Evolutionary conservation across 2,888 invertebrate genomes (phyloP), one percentile per base, ranked within the genome.

Genomic region (Ceramica pisi): DNA sequence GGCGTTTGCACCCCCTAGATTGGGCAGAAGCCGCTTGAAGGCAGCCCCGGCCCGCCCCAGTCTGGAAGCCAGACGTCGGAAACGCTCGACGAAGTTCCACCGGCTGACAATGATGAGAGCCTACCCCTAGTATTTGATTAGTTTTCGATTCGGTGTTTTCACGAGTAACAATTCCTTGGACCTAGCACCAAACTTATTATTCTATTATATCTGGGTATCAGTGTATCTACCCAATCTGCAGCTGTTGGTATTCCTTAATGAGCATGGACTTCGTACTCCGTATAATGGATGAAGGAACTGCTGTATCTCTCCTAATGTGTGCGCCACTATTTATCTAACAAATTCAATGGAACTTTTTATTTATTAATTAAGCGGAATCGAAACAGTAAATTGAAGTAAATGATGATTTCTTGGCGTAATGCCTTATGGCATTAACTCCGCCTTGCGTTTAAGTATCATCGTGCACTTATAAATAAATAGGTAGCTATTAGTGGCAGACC

Each of bases 341-440:
- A 38, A 38, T 14, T 46, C 4, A 19, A 41, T 8, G 14, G 46
- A 31, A 14, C 6, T n/a, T 44, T 2, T 63, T n/a, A n/a, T 38
- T 31, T 41, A 46, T 41, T 44, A n/a, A 26, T 4, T 12, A 46
- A 16, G 12, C 0, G 1, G 1, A 10, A 50, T 23, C 23, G 23
- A 14, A n/a, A 72, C 21, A n/a, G 74, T 44, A 62, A 51, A 44
- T 26, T n/a, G 14, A 35, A n/a, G 23, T 21, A 26, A 73, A 73
- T 62, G 23, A 71, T 61, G 51, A 73, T 61, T 53, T 23, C 12
- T 2, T 41, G 5, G 16, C n/a, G 23, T 72, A 31, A 60, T 44
- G 8, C 14, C n/a, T 35, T 16, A 21, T 10, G 26, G 7, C 21
- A 66, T 66, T 67, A 51, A 19, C 14, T 21, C 12, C 7, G 0